Base-by-base conservation (phyloP, 2,888 invertebrate species). In the Mythimna loreyi region DNA sequence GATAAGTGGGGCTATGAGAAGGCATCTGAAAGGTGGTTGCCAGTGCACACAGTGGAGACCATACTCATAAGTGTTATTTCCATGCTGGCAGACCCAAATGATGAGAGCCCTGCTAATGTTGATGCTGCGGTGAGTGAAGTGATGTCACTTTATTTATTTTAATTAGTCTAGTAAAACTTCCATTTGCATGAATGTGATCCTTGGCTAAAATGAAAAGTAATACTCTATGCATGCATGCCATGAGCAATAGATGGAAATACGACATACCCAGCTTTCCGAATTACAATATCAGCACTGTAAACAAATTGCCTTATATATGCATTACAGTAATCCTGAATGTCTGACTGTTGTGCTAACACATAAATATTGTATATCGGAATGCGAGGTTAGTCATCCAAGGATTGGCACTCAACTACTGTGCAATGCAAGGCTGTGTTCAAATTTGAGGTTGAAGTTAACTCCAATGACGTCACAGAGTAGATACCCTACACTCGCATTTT, bases 51-150 rank as follows among this genome's bases (percentile, higher is more conserved):
- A 84, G 99, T 99, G 88, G 99, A 99, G 96, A 99, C 99, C 83
- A 99, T 99, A 93, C 97, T 99, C 94, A 98, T 99, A 96, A 99
- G 99, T 93, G 99, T 99, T 92, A 99, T 99, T 96, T 99, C 99
- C 91, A 99, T 99, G 99, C 97, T 99, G 92, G 99, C 99, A 83
- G 99, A 99, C 96, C 99, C 99, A 78, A 99, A 99, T 93, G 99
- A 99, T 93, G 99, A 99, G 96, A 99, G 99, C 93, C 99, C 99
- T 83, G 99, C 99, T 90, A 99, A 99, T 96, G 99, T 99, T 88
- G 99, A 99, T 97, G 99, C 99, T 92, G 99, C 99, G 91, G 99
- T 99, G 96, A 97, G 98, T 97, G 13, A 67, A 59, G 49, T 64
- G 53, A 69, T 75, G 80, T 80, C 59, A 63, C n/a, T 69, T 72